Percentiles rank a stretch among this genome's conserved stretches.
Evolutionary conservation across 2,888 invertebrate species (phyloP).

Genomic region (Spisula subtruncata): DNA sequence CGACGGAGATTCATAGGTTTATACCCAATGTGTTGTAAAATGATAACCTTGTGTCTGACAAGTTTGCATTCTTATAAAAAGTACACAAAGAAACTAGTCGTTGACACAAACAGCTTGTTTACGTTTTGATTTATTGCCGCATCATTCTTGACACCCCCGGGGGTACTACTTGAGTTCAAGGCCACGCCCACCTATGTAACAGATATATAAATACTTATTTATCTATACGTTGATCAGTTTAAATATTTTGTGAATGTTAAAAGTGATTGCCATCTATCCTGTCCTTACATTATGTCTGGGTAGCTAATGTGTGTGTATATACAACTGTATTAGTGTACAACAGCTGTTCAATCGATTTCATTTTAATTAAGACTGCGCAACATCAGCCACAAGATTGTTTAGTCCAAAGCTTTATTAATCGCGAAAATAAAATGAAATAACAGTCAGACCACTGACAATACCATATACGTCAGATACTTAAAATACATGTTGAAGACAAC

Average conservation of each 20-base stretch:
- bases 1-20: slow-evolving; percentile 44
- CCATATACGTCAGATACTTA: no score
- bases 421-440: no score
- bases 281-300: neutral
- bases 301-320: no score
- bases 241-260: neutral
- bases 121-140: slow-evolving; percentile 28
- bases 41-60: slow-evolving; percentile 36
- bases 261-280: neutral
- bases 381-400: no score
- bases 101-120: slow-evolving; percentile 30
- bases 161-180: neutral
- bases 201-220: neutral
- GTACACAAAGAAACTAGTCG: slow-evolving; percentile 17
- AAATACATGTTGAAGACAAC: no score
- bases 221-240: neutral
- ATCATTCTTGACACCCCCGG: slow-evolving; percentile 29
- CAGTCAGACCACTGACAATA: no score
- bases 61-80: slow-evolving; percentile 26
- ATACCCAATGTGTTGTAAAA: slow-evolving; percentile 33
- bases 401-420: no score
- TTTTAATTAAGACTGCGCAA: no score
- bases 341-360: no score
- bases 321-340: no score
- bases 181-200: slow-evolving; percentile 26